These are phyloP conservation scores for Eupelmus urozonus DNA, from an alignment of 2,888 invertebrate genomes.

Conservation along the genomic window DNA sequence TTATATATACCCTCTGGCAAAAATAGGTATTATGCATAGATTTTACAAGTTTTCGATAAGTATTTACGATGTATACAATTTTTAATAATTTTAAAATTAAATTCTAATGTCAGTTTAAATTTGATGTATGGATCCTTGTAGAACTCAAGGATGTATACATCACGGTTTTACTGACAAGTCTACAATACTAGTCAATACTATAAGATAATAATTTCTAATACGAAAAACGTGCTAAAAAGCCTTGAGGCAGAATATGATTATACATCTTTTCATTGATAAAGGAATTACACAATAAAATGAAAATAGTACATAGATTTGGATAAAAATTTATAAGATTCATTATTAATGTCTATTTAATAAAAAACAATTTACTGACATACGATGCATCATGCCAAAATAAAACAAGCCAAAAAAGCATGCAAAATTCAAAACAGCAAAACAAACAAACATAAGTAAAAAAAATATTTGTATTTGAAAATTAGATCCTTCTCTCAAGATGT, in stretches of 20 bases:
- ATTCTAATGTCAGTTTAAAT: slow-evolving; percentile 17
- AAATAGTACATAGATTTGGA: no score
- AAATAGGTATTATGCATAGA: not conserved
- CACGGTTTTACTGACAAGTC: slow-evolving; percentile 20
- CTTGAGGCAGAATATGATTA: slow-evolving; percentile 11
- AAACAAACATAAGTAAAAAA: slow-evolving; percentile 20
- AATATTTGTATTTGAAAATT: slow-evolving; percentile 16
- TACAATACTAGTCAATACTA: no score
- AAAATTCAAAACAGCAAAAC: slow-evolving; percentile 16
- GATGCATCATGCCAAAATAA: slow-evolving; percentile 44
- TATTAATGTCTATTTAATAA: slow-evolving; percentile 6
- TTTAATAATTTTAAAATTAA: slow-evolving; percentile 9
- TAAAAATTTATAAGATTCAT: not conserved
- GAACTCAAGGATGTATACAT: slow-evolving; percentile 38
- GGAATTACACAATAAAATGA: slow-evolving; percentile 8
- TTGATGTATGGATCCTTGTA: slow-evolving; percentile 39
- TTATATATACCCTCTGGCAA: no score
- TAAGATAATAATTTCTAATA: slow-evolving; percentile 49
- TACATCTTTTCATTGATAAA: not conserved
- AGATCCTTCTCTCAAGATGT: not conserved
- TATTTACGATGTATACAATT: not conserved
- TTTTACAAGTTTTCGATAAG: not conserved
- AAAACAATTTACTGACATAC: not conserved
- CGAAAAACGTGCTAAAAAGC: slow-evolving; percentile 38
- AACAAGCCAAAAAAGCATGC: slow-evolving; percentile 27